Percentiles rank a stretch among this genome's conserved stretches.
Evolutionary conservation across 2,888 invertebrate species (phyloP).

Genomic region (Crepidodera aurea): DNA sequence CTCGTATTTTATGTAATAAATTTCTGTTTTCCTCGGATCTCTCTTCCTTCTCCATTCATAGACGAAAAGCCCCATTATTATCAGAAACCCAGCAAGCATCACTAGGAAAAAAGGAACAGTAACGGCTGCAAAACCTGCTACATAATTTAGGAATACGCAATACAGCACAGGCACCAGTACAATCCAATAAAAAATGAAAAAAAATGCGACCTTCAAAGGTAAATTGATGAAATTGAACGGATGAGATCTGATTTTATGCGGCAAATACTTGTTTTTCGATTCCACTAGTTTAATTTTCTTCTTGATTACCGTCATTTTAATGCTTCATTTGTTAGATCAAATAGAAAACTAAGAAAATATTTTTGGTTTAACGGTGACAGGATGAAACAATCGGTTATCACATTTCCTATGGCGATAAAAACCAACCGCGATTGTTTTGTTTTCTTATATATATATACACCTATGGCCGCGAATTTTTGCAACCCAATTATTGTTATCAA

Average conservation of each 20-base stretch:
- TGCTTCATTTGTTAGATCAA: not conserved
- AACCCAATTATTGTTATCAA: slow-evolving; percentile 14
- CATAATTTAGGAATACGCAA: slow-evolving; percentile 16
- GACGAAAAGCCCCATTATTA: slow-evolving; percentile 49
- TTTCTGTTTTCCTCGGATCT: slow-evolving; percentile 1
- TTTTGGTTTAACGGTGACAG: slow-evolving; percentile 1
- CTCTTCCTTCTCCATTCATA: slow-evolving; percentile 46
- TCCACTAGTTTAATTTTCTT: slow-evolving; percentile 12
- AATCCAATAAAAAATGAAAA: slow-evolving; percentile 58
- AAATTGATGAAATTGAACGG: slow-evolving; percentile 49
- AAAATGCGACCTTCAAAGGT: slow-evolving; percentile 43
- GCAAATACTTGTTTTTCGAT: slow-evolving; percentile 22
- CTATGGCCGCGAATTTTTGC: not conserved
- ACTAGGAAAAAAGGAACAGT: slow-evolving; percentile 43
- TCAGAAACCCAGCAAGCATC: slow-evolving; percentile 46
- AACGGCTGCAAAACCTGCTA: slow-evolving; percentile 35
- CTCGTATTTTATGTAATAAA: slow-evolving; percentile 17
- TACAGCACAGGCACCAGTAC: slow-evolving; percentile 55
- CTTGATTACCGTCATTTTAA: slow-evolving; percentile 13
- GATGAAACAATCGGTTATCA: slow-evolving; percentile 14
- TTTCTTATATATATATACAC: no score
- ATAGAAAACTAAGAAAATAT: slow-evolving; percentile 8
- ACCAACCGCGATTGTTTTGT: slow-evolving; percentile 18
- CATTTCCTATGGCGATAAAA: slow-evolving; percentile 23
- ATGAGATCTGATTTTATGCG: slow-evolving; percentile 42